These are phyloP conservation scores for Jaculus jaculus DNA, from an alignment of 2,113 vertebrate genomes.

Conservation along the genomic window DNA sequence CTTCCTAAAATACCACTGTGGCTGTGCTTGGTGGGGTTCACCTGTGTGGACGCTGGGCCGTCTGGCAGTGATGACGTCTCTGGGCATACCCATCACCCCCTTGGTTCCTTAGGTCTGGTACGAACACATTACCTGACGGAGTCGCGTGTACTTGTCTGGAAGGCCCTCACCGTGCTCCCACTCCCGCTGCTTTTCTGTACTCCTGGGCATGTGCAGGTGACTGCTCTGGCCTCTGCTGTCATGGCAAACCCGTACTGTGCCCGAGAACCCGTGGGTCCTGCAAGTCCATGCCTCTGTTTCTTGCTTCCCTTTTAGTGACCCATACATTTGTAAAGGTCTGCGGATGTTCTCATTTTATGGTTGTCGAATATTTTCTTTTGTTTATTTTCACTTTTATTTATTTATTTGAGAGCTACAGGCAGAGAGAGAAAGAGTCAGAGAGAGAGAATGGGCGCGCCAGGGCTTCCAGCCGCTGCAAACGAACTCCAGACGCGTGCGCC, in stretches of 20 bases:
- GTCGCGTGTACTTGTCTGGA: background rate
- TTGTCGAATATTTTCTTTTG: too few relatives aligned
- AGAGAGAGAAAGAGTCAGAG: too few relatives aligned
- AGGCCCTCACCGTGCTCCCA: background rate
- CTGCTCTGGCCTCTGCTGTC: background rate
- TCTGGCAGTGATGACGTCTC: background rate
- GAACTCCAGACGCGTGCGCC: too few relatives aligned
- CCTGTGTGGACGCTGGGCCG: background rate
- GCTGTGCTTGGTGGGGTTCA: background rate
- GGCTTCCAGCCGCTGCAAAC: too few relatives aligned
- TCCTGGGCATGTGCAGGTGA: fast-evolving
- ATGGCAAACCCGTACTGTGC: too few relatives aligned
- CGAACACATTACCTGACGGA: background rate
- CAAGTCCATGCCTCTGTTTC: background rate
- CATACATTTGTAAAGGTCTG: too few relatives aligned
- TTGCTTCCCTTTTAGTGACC: too few relatives aligned
- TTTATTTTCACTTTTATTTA: too few relatives aligned
- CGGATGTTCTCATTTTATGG: too few relatives aligned
- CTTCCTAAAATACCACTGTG: background rate
- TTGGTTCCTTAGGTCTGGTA: background rate
- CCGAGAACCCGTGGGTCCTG: background rate
- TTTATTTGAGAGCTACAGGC: too few relatives aligned
- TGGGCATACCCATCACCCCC: background rate
- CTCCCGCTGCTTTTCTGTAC: background rate
- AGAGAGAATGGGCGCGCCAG: too few relatives aligned